Evolutionary conservation across 92 coral and sea anemone genomes (phyloP).

Genomic region (Pocillopora meandrina): DNA sequence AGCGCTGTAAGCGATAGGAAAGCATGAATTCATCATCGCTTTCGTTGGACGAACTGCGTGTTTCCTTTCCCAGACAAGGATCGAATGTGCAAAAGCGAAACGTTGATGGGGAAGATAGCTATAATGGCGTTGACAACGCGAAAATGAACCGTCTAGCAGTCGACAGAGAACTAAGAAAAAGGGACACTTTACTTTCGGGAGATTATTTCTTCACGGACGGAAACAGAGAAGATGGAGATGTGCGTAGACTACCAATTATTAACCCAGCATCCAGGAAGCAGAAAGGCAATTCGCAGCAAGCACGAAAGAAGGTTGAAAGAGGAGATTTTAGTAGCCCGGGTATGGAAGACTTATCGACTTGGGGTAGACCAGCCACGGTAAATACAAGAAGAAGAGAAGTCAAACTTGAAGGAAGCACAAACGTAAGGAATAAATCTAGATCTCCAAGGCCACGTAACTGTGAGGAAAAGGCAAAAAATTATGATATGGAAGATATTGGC

Average conservation of each 20-base stretch:
- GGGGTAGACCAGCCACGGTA: not conserved
- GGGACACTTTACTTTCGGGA: not conserved
- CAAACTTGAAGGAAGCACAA: not conserved
- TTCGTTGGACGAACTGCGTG: constrained; percentile 23
- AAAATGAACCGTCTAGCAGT: not conserved
- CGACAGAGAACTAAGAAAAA: not conserved
- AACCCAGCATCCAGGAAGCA: not conserved
- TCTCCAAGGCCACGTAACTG: not conserved
- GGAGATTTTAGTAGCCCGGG: constrained; percentile 8
- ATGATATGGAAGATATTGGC: not conserved
- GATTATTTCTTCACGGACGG: not conserved
- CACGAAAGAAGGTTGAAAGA: not conserved
- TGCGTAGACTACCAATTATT: constrained; percentile 20
- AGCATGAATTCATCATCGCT: constrained; percentile 11
- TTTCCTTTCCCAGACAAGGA: constrained; percentile 17
- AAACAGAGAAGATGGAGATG: not conserved
- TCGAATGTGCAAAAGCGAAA: not conserved
- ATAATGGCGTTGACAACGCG: not conserved
- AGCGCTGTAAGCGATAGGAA: not conserved
- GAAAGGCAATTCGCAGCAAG: not conserved
- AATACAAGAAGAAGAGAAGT: not conserved
- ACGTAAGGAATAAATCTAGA: not conserved
- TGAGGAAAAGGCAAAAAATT: not conserved
- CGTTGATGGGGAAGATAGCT: not conserved
- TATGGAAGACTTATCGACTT: constrained; percentile 3